Conservation (phyloP, 2,113 vertebrate genomes). For the Epinephelus fuscoguttatus region DNA sequence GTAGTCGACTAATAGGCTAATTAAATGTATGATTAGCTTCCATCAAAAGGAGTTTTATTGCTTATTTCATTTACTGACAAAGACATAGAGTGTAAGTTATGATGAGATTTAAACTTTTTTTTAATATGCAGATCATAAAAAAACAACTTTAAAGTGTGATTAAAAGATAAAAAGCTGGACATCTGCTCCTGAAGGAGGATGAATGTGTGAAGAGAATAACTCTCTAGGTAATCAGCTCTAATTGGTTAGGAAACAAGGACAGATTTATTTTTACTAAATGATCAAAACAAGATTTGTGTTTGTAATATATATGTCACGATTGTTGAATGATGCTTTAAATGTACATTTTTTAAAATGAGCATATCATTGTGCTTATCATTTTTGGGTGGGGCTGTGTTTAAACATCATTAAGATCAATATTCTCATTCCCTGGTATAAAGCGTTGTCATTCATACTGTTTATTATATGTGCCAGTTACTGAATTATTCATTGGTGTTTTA, state of each 20-base stretch:
- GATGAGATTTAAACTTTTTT: background rate
- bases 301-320: background rate
- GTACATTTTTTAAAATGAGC: background rate
- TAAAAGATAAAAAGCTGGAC: background rate
- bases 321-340: background rate
- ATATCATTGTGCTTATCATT: background rate
- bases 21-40: slow-evolving; percentile 1
- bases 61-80: background rate
- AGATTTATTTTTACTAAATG: background rate
- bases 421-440: background rate
- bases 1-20: background rate
- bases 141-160: background rate
- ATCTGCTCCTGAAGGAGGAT: background rate
- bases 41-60: background rate
- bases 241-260: background rate
- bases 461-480: background rate
- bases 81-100: background rate
- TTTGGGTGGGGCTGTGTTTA: background rate
- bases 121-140: slow-evolving; percentile 3
- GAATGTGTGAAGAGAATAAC: background rate
- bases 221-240: background rate
- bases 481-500: slow-evolving; percentile 20
- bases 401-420: background rate
- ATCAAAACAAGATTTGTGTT: background rate
- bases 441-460: background rate